A percentile compares a stretch with the other conserved stretches of the same genome.
These are phyloP conservation scores for Tokudaia tokunoshimensis DNA, from an alignment of 2,797 vertebrate species.

Conservation along the genomic window DNA sequence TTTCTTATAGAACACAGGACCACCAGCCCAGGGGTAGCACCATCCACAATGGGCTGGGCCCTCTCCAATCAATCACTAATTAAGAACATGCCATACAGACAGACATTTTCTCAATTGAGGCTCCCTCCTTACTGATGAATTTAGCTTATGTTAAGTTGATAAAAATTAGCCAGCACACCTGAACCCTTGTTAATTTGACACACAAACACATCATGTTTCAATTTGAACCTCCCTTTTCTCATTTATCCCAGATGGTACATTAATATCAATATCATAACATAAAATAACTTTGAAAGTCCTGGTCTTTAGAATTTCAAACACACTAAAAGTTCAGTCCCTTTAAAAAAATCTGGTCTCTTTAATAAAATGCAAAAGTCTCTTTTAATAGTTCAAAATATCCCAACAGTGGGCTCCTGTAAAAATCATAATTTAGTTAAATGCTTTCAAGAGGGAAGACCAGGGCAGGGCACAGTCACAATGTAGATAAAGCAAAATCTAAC, in stretches of 20 bases:
- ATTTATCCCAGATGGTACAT: neutral
- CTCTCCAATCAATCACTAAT: neutral
- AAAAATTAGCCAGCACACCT: neutral
- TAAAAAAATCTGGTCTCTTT: neutral
- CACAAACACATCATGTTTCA: neutral
- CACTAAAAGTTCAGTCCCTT: neutral
- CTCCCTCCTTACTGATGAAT: neutral
- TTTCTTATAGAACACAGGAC: neutral
- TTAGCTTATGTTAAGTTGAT: neutral
- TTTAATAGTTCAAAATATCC: neutral
- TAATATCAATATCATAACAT: neutral
- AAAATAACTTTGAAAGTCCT: neutral
- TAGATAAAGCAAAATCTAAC: neutral
- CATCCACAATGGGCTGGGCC: neutral
- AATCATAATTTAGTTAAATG: neutral
- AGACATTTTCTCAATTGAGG: neutral
- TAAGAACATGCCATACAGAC: neutral
- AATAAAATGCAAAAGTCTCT: neutral
- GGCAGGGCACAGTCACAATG: neutral
- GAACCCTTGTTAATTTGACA: neutral
- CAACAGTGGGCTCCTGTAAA: neutral
- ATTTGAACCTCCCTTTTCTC: neutral
- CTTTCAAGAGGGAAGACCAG: neutral
- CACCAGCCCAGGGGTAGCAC: neutral
- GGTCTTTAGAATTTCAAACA: neutral